Evolutionary conservation across 2,797 vertebrate species (phyloP).

Genomic region (Clarias pachynema): DNA sequence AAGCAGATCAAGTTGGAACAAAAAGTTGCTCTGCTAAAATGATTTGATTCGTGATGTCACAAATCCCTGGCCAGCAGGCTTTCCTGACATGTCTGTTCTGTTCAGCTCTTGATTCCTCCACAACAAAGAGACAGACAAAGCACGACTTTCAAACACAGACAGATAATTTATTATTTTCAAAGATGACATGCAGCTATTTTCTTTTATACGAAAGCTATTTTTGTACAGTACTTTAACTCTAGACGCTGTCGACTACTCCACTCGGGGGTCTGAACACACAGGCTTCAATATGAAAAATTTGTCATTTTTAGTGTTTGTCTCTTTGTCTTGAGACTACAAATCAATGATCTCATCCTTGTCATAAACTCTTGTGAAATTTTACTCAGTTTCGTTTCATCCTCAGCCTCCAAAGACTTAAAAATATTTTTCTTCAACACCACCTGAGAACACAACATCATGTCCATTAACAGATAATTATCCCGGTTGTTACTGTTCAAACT

Average conservation of each 20-base stretch:
- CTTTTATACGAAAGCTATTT: background rate
- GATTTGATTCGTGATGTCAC: background rate
- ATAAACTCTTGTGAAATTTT: background rate
- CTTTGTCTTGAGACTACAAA: background rate
- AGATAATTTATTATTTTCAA: background rate
- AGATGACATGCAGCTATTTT: background rate
- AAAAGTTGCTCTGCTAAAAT: background rate
- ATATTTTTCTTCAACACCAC: background rate
- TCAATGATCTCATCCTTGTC: background rate
- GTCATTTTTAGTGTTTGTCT: background rate
- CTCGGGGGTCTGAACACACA: background rate
- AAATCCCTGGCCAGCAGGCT: background rate
- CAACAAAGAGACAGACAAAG: background rate
- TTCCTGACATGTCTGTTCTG: background rate
- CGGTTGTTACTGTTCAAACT: background rate
- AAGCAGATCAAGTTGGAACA: too few species aligned
- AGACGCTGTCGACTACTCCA: background rate
- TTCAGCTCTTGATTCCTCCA: background rate
- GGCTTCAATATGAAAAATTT: constrained; percentile 1
- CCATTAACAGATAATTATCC: background rate
- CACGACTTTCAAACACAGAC: background rate
- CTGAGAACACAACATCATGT: background rate
- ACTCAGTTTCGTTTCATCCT: background rate
- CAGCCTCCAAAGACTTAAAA: background rate
- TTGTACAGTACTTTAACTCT: background rate